Base-by-base conservation (phyloP, 1,140 invertebrate genomes). In the Platyscapa corneri region DNA sequence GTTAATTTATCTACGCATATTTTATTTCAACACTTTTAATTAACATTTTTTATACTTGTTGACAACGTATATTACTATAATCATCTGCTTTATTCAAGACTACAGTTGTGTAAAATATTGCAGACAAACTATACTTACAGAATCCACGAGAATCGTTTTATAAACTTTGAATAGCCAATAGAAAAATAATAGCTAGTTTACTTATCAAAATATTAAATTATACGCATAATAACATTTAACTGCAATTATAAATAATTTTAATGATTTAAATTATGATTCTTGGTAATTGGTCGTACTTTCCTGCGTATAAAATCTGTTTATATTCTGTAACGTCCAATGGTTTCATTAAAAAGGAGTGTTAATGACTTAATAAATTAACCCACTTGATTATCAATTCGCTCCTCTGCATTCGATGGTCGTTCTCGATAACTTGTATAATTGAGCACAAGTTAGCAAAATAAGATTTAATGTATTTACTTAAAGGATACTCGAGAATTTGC, bases 311-410 rank as follows among this genome's bases (percentile, higher is more conserved):
- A 42, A 16, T 80, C 56, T 23, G 2, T 39, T 64, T 39, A 64
- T 32, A 64, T 64, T 79, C 64, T 64, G 53, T 27, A 79, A 27
- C 53, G 27, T 79, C 5, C 3, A 16, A 20, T 42, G 18, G 27
- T 60, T 75, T 76, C 56, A 56, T 77, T 79, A 78, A 37, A 20
- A 30, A 39, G 34, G 30, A 64, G 3, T 10, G 32, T 81, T 85
- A 85, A 81, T 67, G 78, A 81, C 78, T 85, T 53, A 64, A 85
- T 85, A 64, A 85, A 85, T 80, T 75, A 85, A 76, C 8, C 42
- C 30, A 6, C 23, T 53, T 56, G 2, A 78, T 78, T 42, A 46
- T 30, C 39, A 42, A 67, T 60, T 79, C 34, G 27, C 32, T 79
- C 30, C 42, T 60, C 39, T 32, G 0, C 30, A 18, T 60, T 34